Base-by-base conservation (phyloP, 2,888 invertebrate species). In the Tenthredo amoena region DNA sequence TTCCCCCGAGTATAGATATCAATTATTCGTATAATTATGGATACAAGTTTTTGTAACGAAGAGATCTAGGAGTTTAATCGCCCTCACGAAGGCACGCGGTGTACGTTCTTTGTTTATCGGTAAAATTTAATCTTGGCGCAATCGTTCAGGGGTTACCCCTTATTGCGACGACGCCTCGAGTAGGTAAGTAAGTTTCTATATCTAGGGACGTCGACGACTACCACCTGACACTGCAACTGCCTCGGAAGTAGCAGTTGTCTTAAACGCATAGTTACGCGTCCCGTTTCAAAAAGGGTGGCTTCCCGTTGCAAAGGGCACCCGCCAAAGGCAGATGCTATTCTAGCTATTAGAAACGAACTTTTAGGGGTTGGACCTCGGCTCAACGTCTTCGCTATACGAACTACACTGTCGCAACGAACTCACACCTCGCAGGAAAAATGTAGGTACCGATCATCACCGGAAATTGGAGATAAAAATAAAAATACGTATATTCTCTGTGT, bases 141-240 rank as follows among this genome's bases (percentile, higher is more conserved):
- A 74, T 72, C 55, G 55, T 55, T 55, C n/a, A n/a, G 55, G n/a
- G 55, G 18, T 37, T 34, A 18, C 18, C 18, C 26, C 12, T 31
- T n/a, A 6, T 87, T 86, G 55, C 77, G 50, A 79, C 50, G 21
- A 79, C 50, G 21, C 58, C 21, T 34, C 5, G 37, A 15, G 79
- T 7, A 10, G 55, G 31, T 3, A 31, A 12, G 87, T 86, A 87
- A 83, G 87, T 87, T 88, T 87, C 87, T 89, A 88, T 74, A 74
- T 74, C 72, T 74, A 86, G 21, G 72, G 55, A 86, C 88, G 58
- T 12, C 62, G 26, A 26, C 91, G 90, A 89, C 86, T 85, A 86
- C 92, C 92, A 92, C 91, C 92, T 92, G 92, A 92, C 92, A 91
- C 89, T 85, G 87, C 92, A 92, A 92, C 92, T 92, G 92, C 90